Percentiles rank a stretch among this genome's conserved stretches.
Evolutionary conservation across 2,797 vertebrate genomes (phyloP).

Genomic region (Clamator glandarius): DNA sequence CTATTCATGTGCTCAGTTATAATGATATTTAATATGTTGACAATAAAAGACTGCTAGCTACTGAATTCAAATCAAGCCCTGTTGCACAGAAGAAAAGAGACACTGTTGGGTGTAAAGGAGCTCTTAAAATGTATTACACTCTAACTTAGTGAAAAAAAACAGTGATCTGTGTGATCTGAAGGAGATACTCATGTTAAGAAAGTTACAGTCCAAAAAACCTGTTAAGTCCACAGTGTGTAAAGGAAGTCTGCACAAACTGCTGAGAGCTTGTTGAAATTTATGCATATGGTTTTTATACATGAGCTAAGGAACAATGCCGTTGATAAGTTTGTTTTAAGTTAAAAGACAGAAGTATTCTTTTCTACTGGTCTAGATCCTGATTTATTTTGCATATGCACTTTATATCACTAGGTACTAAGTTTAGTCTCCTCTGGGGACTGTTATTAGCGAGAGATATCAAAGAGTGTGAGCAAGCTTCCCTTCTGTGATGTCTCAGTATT

Average conservation of each 20-base stretch:
- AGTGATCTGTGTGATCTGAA: not conserved
- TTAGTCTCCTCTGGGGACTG: not conserved
- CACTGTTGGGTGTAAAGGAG: not conserved
- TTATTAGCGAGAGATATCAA: not conserved
- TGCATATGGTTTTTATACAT: not conserved
- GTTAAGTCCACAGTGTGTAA: not conserved
- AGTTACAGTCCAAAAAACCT: not conserved
- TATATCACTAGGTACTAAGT: not conserved
- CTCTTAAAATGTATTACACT: not conserved
- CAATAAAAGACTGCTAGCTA: constrained; percentile 55
- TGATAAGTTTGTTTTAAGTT: not conserved
- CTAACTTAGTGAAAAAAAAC: constrained; percentile 8
- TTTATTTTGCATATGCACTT: not conserved
- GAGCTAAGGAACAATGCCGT: not conserved
- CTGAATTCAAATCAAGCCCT: constrained; percentile 20
- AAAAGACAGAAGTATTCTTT: not conserved
- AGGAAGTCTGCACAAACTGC: not conserved
- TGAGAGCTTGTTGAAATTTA: not conserved
- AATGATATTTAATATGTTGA: constrained; percentile 48
- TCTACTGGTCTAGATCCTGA: not conserved
- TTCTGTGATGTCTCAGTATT: not conserved
- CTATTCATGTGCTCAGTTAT: constrained; percentile 59
- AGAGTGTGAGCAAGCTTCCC: not conserved
- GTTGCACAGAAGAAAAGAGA: not conserved
- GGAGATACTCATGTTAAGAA: not conserved